phyloP scores from a whole-genome alignment of 1,140 invertebrate species.

The Acromyrmex charruanus region DNA sequence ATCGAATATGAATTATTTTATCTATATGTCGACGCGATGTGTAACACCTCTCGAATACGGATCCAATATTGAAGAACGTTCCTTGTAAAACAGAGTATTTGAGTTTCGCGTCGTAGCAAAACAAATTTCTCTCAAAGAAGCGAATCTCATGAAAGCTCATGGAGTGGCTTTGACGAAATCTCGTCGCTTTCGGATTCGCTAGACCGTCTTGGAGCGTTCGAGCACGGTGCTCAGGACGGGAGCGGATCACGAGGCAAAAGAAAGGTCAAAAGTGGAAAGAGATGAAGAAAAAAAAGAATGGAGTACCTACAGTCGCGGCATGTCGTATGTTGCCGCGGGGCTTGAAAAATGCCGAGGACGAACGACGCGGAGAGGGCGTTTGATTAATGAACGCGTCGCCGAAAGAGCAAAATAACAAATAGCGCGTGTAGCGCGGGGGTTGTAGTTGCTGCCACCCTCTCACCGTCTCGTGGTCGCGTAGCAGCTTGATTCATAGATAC shows the following conservation, averaged over 20 bases:
- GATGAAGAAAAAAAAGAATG: conserved; percentile 25
- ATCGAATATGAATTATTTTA: background rate
- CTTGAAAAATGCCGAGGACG: conserved; percentile 81
- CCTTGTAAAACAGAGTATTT: conserved; percentile 25
- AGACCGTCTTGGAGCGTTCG: conserved; percentile 3
- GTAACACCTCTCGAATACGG: background rate
- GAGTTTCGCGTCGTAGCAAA: background rate
- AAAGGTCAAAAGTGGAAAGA: conserved; percentile 23
- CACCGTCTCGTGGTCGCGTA: conserved; percentile 40
- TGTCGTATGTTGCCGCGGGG: conserved; percentile 68
- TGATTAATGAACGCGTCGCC: conserved; percentile 84
- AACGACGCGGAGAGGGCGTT: conserved; percentile 76
- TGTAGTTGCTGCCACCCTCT: conserved; percentile 47
- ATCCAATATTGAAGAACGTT: conserved; percentile 32
- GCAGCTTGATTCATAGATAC: conserved; percentile 76
- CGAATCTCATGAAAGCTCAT: background rate
- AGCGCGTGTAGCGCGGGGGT: conserved; percentile 73
- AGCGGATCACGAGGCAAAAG: conserved; percentile 6
- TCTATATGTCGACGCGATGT: background rate
- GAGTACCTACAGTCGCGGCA: conserved; percentile 59
- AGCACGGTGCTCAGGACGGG: background rate
- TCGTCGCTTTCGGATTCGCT: conserved; percentile 17
- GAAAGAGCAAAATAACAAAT: conserved; percentile 85
- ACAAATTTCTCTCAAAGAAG: conserved; percentile 39
- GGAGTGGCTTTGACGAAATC: background rate